phyloP scores from a whole-genome alignment of 2,888 invertebrate genomes.

The Polydrusus tereticollis region DNA sequence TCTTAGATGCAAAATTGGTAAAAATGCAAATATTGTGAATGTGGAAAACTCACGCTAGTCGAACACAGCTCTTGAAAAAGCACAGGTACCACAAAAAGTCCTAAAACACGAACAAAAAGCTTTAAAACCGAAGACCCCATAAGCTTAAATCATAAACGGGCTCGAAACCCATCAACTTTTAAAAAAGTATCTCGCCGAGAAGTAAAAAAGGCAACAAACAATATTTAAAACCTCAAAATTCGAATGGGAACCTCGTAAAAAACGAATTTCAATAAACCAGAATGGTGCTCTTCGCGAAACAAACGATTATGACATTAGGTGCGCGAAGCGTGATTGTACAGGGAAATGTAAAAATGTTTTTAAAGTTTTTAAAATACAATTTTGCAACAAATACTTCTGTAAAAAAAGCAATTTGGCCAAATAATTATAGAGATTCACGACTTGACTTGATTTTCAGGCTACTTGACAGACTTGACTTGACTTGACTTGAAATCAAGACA shows the following conservation, averaged over 20 bases:
- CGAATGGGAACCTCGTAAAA: slow-evolving; percentile 17
- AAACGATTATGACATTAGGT: background rate
- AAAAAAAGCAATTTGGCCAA: no score
- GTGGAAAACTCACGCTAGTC: no score
- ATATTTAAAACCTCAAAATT: slow-evolving; percentile 22
- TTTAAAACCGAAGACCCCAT: slow-evolving; percentile 17
- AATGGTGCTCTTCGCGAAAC: background rate
- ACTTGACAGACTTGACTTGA: no score
- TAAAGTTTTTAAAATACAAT: no score
- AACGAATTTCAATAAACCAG: slow-evolving; percentile 12
- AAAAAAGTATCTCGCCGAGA: background rate
- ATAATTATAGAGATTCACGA: no score
- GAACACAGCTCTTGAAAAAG: no score
- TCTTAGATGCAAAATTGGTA: no score
- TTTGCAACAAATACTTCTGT: no score
- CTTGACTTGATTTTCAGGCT: no score
- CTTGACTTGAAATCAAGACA: no score
- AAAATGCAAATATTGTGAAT: no score
- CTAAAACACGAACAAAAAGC: background rate
- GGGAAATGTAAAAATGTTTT: background rate
- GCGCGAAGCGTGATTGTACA: background rate
- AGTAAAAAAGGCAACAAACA: slow-evolving; percentile 11
- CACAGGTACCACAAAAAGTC: background rate
- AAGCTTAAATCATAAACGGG: slow-evolving; percentile 25
- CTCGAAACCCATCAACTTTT: slow-evolving; percentile 15